phyloP scores from a whole-genome alignment of 2,888 invertebrate genomes.

The Linnaemya tessellans region DNA sequence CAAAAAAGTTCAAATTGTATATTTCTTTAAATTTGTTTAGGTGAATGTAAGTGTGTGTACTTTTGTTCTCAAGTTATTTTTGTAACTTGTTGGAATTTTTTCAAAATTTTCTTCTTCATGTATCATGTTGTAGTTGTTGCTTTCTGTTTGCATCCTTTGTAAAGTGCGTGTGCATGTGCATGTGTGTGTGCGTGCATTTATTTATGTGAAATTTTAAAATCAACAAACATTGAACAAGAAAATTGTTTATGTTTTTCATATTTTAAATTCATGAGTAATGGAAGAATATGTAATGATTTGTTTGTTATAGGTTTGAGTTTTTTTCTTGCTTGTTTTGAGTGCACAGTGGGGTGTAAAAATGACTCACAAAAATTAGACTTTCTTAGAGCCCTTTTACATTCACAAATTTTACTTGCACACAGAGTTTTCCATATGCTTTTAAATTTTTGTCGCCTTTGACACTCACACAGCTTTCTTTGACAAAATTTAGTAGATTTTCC shows the following conservation, averaged over 20 bases:
- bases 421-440: too few relatives aligned
- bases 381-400: too few relatives aligned
- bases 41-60: constrained; percentile 33
- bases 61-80: constrained; percentile 73
- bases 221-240: constrained; percentile 56
- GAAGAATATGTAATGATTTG: constrained; percentile 60
- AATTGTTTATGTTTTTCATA: constrained; percentile 71
- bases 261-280: constrained; percentile 70
- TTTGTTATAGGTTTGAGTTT: background rate
- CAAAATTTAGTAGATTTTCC: too few relatives aligned
- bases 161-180: constrained; percentile 11
- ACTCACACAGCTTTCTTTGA: too few relatives aligned
- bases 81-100: constrained; percentile 75
- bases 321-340: background rate
- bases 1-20: constrained; percentile 33
- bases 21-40: constrained; percentile 42
- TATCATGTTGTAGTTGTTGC: constrained; percentile 64
- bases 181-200: constrained; percentile 44
- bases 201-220: constrained; percentile 48
- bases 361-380: too few relatives aligned
- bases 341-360: background rate
- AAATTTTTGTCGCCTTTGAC: too few relatives aligned
- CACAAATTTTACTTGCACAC: too few relatives aligned
- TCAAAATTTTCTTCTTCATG: constrained; percentile 72
- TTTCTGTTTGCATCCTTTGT: constrained; percentile 66